phyloP scores from a whole-genome alignment of 2,113 vertebrate species.

The Blennius ocellaris region DNA sequence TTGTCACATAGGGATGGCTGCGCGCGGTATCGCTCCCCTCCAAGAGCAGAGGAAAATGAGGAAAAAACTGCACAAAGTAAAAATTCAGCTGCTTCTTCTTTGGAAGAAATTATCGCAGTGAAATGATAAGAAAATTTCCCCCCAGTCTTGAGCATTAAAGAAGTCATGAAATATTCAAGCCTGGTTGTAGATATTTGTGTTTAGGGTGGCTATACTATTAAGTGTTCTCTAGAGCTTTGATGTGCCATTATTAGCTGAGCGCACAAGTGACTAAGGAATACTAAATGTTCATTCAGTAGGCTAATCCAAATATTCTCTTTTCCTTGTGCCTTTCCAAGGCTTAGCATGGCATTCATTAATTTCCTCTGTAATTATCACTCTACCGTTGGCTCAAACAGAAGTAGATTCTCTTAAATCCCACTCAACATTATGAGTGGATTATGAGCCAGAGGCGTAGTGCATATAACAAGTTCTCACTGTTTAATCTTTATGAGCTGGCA shows the following conservation, averaged over 20 bases:
- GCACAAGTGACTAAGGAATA: conserved; percentile 58
- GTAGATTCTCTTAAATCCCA: conserved; percentile 71
- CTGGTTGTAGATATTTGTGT: conserved; percentile 46
- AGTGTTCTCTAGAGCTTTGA: conserved; percentile 50
- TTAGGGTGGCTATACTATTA: conserved; percentile 55
- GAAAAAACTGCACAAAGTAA: conserved; percentile 31
- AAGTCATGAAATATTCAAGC: conserved; percentile 54
- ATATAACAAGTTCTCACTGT: conserved; percentile 55
- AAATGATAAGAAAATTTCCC: conserved; percentile 27
- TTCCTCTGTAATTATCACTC: conserved; percentile 72
- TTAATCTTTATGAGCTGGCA: conserved; percentile 47
- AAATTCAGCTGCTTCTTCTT: conserved; percentile 46
- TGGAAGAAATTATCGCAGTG: conserved; percentile 29
- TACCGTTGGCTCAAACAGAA: conserved; percentile 61
- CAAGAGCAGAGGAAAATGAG: conserved; percentile 23
- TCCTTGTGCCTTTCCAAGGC: conserved; percentile 48
- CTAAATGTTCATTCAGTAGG: conserved; percentile 67
- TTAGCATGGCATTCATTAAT: conserved; percentile 69
- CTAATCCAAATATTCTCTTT: conserved; percentile 67
- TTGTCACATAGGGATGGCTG: background rate
- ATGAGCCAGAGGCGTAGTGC: conserved; percentile 47
- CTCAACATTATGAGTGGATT: conserved; percentile 71
- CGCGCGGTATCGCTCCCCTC: background rate
- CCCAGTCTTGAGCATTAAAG: conserved; percentile 32
- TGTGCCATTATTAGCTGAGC: conserved; percentile 66